Percentiles rank a stretch among this genome's conserved stretches.
Conservation (phyloP, 2,888 invertebrate genomes). For the Leptinotarsa tumamoca region DNA sequence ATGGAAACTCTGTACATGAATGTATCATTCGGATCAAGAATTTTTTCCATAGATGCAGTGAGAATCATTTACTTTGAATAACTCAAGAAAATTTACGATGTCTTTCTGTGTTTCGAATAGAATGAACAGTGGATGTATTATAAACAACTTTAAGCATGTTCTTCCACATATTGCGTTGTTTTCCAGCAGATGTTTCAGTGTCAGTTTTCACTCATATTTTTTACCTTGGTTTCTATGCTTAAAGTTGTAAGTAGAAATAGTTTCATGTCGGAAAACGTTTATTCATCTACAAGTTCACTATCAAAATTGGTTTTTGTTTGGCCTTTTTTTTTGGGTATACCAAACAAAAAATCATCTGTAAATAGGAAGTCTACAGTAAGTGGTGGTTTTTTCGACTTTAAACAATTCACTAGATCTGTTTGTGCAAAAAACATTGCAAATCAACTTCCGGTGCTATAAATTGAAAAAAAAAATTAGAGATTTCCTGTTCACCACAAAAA, state of each 20-base stretch:
- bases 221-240: no score
- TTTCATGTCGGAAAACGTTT: no score
- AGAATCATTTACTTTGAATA: no score
- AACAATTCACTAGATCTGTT: background rate
- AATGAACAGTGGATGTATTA: constrained; percentile 8
- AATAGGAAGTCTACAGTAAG: background rate
- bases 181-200: no score
- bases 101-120: background rate
- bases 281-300: no score
- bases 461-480: background rate
- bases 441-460: background rate
- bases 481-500: constrained; percentile 6
- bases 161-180: background rate
- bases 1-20: no score
- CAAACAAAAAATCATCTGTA: background rate
- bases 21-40: no score
- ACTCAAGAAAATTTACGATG: background rate
- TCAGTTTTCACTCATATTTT: no score
- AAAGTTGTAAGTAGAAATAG: no score
- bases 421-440: background rate
- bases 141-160: constrained; percentile 5
- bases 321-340: no score
- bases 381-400: background rate
- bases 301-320: background rate
- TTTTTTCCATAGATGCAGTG: no score